Percentiles rank a stretch among this genome's conserved stretches.
phyloP scores from a whole-genome alignment of 2,113 vertebrate species.

The Nothocercus julius region DNA sequence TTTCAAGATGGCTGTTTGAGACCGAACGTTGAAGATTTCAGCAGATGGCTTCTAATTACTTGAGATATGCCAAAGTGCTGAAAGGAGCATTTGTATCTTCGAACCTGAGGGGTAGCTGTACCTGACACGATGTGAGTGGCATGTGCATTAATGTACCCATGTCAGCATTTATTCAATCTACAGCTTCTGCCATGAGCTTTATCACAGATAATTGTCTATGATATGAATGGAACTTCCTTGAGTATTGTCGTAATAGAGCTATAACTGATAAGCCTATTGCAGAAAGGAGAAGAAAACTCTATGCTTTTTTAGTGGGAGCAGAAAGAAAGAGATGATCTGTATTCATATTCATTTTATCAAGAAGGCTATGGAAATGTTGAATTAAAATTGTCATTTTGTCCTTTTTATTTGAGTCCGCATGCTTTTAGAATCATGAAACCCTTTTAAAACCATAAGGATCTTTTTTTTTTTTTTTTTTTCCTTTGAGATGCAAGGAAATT shows the following conservation, averaged over 20 bases:
- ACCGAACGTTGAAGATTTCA: conserved; percentile 40
- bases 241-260: conserved; percentile 54
- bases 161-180: conserved; percentile 66
- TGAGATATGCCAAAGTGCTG: conserved; percentile 67
- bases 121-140: conserved; percentile 62
- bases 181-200: conserved; percentile 58
- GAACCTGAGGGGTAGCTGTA: conserved; percentile 64
- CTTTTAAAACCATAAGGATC: conserved; percentile 9
- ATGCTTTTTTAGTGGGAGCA: conserved; percentile 6
- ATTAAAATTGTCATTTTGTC: conserved; percentile 62
- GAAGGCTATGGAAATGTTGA: conserved; percentile 45
- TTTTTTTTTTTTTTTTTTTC: neutral
- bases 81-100: conserved; percentile 64
- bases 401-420: conserved; percentile 74
- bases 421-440: conserved; percentile 10
- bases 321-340: conserved; percentile 26
- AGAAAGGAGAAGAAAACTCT: conserved; percentile 18
- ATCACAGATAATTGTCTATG: conserved; percentile 64
- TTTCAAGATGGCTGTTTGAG: conserved; percentile 67
- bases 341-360: conserved; percentile 10
- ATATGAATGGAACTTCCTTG: conserved; percentile 45
- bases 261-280: conserved; percentile 57
- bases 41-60: conserved; percentile 73
- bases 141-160: conserved; percentile 54
- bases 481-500: conserved; percentile 54